Conservation (phyloP, 2,113 vertebrate species). For the Abramis brama region DNA sequence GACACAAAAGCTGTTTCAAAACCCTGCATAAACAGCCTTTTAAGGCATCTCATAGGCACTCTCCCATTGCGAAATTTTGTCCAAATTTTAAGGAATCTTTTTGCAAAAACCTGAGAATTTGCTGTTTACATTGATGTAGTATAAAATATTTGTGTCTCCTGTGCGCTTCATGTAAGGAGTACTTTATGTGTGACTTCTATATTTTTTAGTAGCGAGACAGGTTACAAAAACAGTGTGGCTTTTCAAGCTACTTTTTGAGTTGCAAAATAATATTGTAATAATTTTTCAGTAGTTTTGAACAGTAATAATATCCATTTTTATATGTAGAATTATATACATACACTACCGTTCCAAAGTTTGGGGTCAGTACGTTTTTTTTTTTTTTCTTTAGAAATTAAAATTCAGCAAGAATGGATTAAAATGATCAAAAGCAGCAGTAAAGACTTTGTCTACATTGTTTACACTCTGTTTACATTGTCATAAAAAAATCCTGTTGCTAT, state of each 20-base stretch:
- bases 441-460: no score
- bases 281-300: not conserved
- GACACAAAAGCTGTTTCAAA: constrained; percentile 15
- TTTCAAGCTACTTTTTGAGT: not conserved
- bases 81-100: not conserved
- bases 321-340: not conserved
- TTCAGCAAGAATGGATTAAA: no score
- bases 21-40: not conserved
- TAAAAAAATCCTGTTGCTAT: no score
- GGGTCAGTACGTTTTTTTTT: no score
- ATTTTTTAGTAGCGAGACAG: not conserved
- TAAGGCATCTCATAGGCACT: not conserved
- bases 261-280: not conserved
- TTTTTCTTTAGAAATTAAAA: not conserved
- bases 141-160: not conserved
- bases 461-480: no score
- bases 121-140: not conserved
- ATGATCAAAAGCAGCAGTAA: no score
- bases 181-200: not conserved
- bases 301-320: not conserved
- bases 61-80: not conserved
- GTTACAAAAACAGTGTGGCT: not conserved
- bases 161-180: no score
- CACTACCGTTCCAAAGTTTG: not conserved
- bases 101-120: not conserved